phyloP scores from a whole-genome alignment of 2,113 vertebrate species.

The Chitala chitala region DNA sequence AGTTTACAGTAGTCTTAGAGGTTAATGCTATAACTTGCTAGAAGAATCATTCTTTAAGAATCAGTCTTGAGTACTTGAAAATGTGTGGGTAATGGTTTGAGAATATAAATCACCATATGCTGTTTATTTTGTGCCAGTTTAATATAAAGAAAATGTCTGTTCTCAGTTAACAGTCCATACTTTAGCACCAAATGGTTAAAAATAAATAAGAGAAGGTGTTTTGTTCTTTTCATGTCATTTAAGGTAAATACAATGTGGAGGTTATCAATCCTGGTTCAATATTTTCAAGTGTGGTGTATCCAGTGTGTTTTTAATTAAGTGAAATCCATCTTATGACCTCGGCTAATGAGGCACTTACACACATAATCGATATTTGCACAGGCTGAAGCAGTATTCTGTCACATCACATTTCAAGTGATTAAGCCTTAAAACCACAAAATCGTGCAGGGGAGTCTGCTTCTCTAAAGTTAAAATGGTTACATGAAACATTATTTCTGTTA shows the following conservation, averaged over 20 bases:
- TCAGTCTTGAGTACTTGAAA: no score
- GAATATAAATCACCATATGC: no score
- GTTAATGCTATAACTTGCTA: no score
- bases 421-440: neutral
- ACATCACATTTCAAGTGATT: neutral
- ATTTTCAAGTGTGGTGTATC: neutral
- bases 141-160: no score
- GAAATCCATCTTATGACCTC: neutral
- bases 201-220: neutral
- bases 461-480: neutral
- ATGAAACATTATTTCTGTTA: neutral
- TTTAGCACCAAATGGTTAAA: no score
- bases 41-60: neutral
- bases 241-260: neutral
- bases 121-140: no score
- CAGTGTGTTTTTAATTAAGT: neutral
- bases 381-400: neutral
- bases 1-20: neutral
- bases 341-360: neutral
- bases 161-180: no score
- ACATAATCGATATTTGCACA: conserved; percentile 4
- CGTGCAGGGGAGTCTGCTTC: neutral
- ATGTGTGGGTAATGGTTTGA: no score
- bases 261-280: neutral
- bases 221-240: no score